Evolutionary conservation across 2,797 vertebrate species (phyloP), one percentile per base, ranked within the genome.

Genomic region (Notolepis coatsorum): DNA sequence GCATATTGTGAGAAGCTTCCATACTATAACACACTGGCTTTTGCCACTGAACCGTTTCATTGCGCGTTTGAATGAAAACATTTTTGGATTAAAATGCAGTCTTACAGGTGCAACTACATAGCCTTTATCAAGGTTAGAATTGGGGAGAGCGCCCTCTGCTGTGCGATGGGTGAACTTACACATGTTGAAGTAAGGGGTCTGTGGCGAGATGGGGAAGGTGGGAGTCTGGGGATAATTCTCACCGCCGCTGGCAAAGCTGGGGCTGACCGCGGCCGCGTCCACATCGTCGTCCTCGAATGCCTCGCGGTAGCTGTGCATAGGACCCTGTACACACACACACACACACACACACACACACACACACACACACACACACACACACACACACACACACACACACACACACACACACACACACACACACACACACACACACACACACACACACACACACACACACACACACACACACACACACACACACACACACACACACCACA

Each of bases 301-400:
- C 68, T 98, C 96, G 63, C 93, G 93, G 87, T 97, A 98, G 85
- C 96, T 97, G 84, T 97, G 96, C 73, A 96, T 89, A 38, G 90
- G 90, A 73, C 93, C 94, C 97, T 97, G 79, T n/a, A 61, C 45
- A 37, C 45, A 61, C n/a, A 35, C 45, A 39, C 35, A 23, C 7
- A 41, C 12, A 35, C 2, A 35, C 31, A 35, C 2, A 35, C 2
- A 50, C 1, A 21, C 3, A 38, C 15, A 6, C 2, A 20, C 7
- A 1, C 48, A 35, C 47, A 31, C 12, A 12, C 1, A 15, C 13
- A 2, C 1, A n/a, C 9, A 42, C 5, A 42, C 39, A 2, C 4
- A 2, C 31, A 35, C 31, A 35, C n/a, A 42, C 25, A 50, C 54
- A 45, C 20, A 17, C 38, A 52, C 61, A 39, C 38, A 47, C 28